Conservation (phyloP, 2,797 vertebrate genomes). For the Crypturellus tataupa region DNA sequence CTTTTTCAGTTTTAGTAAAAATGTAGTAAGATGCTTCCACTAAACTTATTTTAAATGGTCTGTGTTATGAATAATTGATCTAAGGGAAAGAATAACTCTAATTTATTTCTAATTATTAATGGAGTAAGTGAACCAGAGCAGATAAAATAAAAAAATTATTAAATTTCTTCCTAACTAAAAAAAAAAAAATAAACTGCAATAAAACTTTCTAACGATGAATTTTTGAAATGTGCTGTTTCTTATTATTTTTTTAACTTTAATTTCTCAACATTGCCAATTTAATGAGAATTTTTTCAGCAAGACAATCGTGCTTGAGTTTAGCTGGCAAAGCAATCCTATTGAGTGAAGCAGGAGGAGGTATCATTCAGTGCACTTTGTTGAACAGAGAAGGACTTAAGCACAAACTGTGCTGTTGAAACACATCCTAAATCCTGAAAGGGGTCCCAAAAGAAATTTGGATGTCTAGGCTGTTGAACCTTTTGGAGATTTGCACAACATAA, state of each 20-base stretch:
- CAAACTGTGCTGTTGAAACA: neutral
- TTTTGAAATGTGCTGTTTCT: neutral
- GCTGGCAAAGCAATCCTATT: neutral
- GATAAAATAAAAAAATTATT: neutral
- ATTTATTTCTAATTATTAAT: slow-evolving; percentile 31
- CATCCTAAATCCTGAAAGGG: neutral
- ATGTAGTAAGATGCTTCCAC: slow-evolving; percentile 10
- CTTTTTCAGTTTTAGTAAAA: slow-evolving; percentile 58
- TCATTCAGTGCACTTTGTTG: neutral
- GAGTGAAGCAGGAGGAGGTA: neutral
- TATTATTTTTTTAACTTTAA: neutral
- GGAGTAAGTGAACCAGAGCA: slow-evolving; percentile 1
- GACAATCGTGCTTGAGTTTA: neutral
- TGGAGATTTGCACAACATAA: neutral
- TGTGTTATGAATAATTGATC: slow-evolving; percentile 53
- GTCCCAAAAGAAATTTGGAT: neutral
- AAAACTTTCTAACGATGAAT: neutral
- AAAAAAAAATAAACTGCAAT: neutral
- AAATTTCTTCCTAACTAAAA: neutral
- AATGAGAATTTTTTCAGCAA: neutral
- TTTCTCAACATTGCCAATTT: neutral
- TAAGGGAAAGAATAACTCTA: slow-evolving; percentile 37
- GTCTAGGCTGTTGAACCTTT: neutral
- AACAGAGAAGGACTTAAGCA: neutral
- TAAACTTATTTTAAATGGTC: slow-evolving; percentile 4